Percentiles rank a stretch among this genome's conserved stretches.
Evolutionary conservation across 2,113 vertebrate genomes (phyloP).

Genomic region (Charadrius vociferus): DNA sequence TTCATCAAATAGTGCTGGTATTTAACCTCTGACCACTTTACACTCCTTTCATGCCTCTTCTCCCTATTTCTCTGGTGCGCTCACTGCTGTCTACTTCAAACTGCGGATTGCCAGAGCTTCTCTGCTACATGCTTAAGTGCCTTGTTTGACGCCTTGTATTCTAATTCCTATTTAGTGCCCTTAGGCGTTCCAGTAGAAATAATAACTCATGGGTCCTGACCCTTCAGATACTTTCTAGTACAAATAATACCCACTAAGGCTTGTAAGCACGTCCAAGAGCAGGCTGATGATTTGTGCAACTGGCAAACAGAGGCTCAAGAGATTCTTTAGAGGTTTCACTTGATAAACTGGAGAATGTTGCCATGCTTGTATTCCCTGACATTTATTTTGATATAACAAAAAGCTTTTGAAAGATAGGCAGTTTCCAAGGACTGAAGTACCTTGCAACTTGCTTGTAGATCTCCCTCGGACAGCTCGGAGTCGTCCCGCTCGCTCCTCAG

Average conservation of each 20-base stretch:
- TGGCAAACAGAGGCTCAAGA: conserved; percentile 26
- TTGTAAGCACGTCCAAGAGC: neutral
- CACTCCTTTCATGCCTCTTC: neutral
- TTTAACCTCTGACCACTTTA: neutral
- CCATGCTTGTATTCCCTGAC: neutral
- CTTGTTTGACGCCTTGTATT: neutral
- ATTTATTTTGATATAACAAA: conserved; percentile 30
- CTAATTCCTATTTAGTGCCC: neutral
- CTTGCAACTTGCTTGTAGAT: neutral
- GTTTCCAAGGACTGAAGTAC: conserved; percentile 4
- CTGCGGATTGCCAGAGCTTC: neutral
- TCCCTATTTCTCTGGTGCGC: neutral
- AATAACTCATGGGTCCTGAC: neutral
- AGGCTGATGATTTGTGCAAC: conserved; percentile 27
- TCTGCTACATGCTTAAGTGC: neutral
- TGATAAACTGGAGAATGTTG: conserved; percentile 41
- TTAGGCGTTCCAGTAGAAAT: neutral
- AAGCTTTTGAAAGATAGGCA: conserved; percentile 31
- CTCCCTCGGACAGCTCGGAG: neutral
- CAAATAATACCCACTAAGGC: neutral
- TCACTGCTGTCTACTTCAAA: neutral
- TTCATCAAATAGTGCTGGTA: neutral
- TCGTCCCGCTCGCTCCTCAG: neutral
- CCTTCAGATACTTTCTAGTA: conserved; percentile 2
- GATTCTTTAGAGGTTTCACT: conserved; percentile 52